A percentile compares a stretch with the other conserved stretches of the same genome.
These are phyloP conservation scores for Pyrgus malvae DNA, from an alignment of 2,888 invertebrate genomes.

Conservation along the genomic window DNA sequence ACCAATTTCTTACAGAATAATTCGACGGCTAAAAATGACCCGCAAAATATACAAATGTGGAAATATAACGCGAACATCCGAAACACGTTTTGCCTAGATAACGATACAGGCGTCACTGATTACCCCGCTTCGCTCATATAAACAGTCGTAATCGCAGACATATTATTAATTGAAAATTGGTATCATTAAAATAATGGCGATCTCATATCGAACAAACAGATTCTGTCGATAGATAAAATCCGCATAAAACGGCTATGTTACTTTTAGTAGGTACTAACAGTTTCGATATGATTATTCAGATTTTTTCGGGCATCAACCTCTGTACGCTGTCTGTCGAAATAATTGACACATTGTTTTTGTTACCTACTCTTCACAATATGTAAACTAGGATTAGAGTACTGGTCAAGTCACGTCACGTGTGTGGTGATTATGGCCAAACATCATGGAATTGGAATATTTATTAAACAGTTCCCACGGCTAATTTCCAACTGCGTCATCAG, in stretches of 20 bases:
- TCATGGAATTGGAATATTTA: too few species aligned
- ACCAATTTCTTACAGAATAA: neutral
- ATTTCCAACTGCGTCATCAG: too few species aligned
- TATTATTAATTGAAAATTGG: conserved; percentile 18
- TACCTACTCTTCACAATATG: too few species aligned
- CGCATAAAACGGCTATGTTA: neutral
- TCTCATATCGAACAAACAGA: neutral
- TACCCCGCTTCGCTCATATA: conserved; percentile 31
- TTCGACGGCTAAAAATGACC: neutral
- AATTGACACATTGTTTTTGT: too few species aligned
- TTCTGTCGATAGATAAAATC: neutral
- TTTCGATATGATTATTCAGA: too few species aligned
- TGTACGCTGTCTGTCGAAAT: too few species aligned
- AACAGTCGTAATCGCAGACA: conserved; percentile 23
- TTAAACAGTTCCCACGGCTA: too few species aligned
- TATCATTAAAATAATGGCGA: conserved; percentile 10
- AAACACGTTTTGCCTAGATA: conserved; percentile 40
- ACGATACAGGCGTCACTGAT: conserved; percentile 55
- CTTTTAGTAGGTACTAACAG: neutral
- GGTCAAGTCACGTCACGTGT: too few species aligned
- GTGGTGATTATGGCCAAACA: too few species aligned
- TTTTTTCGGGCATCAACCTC: too few species aligned
- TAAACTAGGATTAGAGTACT: too few species aligned
- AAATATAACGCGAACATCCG: neutral
- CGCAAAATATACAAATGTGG: conserved; percentile 2